Evolutionary conservation across 2,797 vertebrate genomes (phyloP).

Genomic region (Limnodromus scolopaceus): DNA sequence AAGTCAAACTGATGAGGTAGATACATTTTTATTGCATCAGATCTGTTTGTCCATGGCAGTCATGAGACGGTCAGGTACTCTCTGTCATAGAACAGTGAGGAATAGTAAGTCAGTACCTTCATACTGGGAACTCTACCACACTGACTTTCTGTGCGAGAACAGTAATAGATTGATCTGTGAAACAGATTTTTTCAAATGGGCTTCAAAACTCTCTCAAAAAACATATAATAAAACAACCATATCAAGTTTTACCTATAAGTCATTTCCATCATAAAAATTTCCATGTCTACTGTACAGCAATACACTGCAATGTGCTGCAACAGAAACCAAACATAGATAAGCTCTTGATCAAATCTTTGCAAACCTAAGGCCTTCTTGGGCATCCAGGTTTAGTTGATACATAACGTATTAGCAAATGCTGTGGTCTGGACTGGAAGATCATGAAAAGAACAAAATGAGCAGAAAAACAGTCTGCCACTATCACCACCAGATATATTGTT

Average conservation of each 20-base stretch:
- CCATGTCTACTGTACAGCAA: not conserved
- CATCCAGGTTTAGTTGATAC: rapidly evolving
- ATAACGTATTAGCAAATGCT: not conserved
- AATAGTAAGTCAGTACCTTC: not conserved
- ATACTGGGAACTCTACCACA: not conserved
- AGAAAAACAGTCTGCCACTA: not conserved
- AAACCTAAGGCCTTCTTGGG: not conserved
- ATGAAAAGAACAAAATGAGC: not conserved
- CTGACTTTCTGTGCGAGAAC: not conserved
- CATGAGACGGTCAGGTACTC: not conserved
- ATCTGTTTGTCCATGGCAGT: not conserved
- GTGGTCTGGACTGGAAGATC: not conserved
- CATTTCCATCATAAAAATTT: not conserved
- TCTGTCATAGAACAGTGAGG: not conserved
- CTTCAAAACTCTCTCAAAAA: not conserved
- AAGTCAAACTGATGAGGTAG: not conserved
- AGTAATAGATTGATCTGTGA: not conserved
- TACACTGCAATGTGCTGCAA: not conserved
- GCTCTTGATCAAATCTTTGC: not conserved
- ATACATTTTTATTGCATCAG: not conserved
- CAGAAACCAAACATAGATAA: not conserved
- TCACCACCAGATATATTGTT: not conserved
- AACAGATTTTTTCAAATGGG: not conserved
- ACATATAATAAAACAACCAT: not conserved
- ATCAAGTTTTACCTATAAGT: not conserved